Percentiles rank a stretch among this genome's conserved stretches.
These are phyloP conservation scores for Zaprionus ornatus DNA, from an alignment of 1,140 invertebrate genomes.

Conservation along the genomic window DNA sequence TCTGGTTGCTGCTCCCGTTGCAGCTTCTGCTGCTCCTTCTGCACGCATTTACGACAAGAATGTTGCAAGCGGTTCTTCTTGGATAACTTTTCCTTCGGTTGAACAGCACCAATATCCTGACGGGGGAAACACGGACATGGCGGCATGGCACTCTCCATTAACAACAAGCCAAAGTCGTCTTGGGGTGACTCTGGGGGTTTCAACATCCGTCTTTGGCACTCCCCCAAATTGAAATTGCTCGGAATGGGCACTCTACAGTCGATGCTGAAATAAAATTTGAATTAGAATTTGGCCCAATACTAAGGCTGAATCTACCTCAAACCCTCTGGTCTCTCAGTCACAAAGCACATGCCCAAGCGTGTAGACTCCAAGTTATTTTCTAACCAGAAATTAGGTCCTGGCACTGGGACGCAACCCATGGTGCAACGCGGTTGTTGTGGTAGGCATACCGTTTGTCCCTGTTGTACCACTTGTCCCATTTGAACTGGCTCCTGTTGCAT, in stretches of 20 bases:
- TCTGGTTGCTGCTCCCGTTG: background rate
- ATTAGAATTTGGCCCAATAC: background rate
- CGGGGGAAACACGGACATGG: background rate
- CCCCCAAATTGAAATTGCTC: constrained; percentile 45
- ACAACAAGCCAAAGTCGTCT: background rate
- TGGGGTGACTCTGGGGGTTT: background rate
- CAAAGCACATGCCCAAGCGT: constrained; percentile 56
- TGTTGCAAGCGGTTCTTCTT: constrained; percentile 6
- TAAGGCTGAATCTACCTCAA: constrained; percentile 41
- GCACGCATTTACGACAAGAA: background rate
- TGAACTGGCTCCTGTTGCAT: background rate
- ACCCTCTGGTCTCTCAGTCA: constrained; percentile 63
- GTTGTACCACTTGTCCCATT: constrained; percentile 9
- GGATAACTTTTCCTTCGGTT: background rate
- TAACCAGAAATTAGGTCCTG: background rate
- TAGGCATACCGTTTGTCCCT: background rate
- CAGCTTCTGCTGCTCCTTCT: background rate
- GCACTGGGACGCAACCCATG: constrained; percentile 27
- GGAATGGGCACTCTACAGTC: constrained; percentile 65
- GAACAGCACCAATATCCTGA: background rate
- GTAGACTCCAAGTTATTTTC: constrained; percentile 25
- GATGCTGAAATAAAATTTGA: constrained; percentile 29
- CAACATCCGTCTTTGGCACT: constrained; percentile 29
- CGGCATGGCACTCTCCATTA: background rate
- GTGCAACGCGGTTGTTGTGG: constrained; percentile 10